These are phyloP conservation scores for Scolopax rusticola DNA, from an alignment of 2,797 vertebrate genomes.

Conservation along the genomic window DNA sequence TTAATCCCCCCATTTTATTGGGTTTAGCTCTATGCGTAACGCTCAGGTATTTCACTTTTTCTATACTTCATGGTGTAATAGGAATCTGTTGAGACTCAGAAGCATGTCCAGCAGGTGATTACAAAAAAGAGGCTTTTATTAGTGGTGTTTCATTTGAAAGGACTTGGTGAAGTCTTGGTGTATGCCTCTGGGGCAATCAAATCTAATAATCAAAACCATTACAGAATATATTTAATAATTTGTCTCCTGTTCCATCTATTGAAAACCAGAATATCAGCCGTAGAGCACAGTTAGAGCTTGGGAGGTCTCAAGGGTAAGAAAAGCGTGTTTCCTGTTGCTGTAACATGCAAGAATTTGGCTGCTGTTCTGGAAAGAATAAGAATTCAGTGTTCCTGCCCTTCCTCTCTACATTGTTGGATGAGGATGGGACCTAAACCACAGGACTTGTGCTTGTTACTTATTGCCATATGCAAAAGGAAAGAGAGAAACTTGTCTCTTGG, in stretches of 20 bases:
- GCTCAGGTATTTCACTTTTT: neutral
- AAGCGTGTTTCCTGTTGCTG: neutral
- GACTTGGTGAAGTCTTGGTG: neutral
- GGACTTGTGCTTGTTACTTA: neutral
- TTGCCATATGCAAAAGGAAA: neutral
- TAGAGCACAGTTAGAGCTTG: accelerated
- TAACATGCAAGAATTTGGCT: neutral
- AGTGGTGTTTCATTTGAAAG: neutral
- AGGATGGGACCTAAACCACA: neutral
- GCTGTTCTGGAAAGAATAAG: constrained; percentile 36
- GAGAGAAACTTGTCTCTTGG: neutral
- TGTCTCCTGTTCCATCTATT: neutral
- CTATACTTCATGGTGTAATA: neutral
- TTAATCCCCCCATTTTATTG: neutral
- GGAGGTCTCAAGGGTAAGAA: neutral
- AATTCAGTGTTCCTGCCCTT: neutral
- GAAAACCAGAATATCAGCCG: neutral
- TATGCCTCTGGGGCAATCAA: neutral
- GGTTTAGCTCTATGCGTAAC: neutral
- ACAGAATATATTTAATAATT: neutral
- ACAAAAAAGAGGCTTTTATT: neutral
- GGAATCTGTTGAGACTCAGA: neutral
- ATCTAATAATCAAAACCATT: neutral
- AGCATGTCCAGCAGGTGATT: neutral
- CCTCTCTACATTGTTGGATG: neutral